Conservation (phyloP, 2,797 vertebrate genomes). For the Bovichtus variegatus region DNA sequence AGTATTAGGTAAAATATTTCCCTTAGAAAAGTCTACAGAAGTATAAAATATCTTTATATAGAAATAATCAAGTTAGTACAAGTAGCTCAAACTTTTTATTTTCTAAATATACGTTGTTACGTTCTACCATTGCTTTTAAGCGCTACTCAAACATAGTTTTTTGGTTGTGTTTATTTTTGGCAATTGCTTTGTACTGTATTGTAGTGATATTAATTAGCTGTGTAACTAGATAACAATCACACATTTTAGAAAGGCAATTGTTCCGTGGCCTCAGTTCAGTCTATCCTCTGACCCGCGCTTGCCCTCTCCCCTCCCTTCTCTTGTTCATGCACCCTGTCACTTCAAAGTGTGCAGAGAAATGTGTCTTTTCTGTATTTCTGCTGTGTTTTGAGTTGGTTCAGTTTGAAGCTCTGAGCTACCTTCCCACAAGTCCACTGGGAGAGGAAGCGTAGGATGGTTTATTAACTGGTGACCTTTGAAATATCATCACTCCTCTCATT, state of each 20-base stretch:
- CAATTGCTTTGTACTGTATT: neutral
- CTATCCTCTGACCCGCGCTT: slow-evolving; percentile 13
- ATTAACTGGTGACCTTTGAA: slow-evolving; percentile 60
- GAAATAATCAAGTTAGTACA: neutral
- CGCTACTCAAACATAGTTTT: too few species aligned
- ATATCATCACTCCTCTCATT: slow-evolving; percentile 8
- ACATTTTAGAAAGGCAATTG: slow-evolving; percentile 8
- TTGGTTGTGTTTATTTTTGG: neutral
- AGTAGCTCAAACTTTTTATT: neutral
- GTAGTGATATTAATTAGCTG: neutral
- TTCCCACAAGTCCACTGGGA: slow-evolving; percentile 42
- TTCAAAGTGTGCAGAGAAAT: slow-evolving; percentile 53
- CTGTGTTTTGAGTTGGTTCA: slow-evolving; percentile 21
- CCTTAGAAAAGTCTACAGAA: neutral
- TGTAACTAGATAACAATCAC: slow-evolving; percentile 6
- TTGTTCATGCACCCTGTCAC: slow-evolving; percentile 40
- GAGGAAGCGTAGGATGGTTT: slow-evolving; percentile 37
- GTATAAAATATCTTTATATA: neutral
- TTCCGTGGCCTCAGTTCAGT: slow-evolving; percentile 10
- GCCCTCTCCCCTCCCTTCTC: slow-evolving; percentile 14
- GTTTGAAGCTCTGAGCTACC: slow-evolving; percentile 56
- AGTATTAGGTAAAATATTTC: neutral
- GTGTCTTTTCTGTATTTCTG: slow-evolving; percentile 35
- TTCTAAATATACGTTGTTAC: neutral
- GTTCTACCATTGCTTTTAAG: neutral